Evolutionary conservation across 2,888 invertebrate species (phyloP).

Genomic region (Epinotia ramella): DNA sequence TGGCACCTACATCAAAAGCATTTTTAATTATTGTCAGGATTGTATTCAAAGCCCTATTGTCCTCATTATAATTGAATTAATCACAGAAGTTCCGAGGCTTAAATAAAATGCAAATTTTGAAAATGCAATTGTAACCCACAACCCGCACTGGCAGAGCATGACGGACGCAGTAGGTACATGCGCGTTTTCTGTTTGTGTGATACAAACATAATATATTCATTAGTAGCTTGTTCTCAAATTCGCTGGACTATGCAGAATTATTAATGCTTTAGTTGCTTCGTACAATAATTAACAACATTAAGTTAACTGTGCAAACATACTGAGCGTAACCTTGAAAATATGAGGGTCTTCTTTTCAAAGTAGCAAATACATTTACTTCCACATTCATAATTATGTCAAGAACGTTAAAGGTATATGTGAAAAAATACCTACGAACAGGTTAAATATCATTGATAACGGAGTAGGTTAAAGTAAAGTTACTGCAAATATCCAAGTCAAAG

Average conservation of each 20-base stretch:
- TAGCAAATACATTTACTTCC: neutral
- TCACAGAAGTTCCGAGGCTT: conserved; percentile 66
- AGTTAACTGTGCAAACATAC: conserved; percentile 5
- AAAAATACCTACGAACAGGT: too few species aligned
- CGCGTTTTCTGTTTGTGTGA: conserved; percentile 20
- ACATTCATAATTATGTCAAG: too few species aligned
- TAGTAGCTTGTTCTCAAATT: conserved; percentile 63
- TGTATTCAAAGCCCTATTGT: conserved; percentile 53
- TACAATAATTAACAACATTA: conserved; percentile 17
- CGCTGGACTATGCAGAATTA: conserved; percentile 33
- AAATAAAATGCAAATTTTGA: conserved; percentile 79
- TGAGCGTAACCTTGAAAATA: neutral
- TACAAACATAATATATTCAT: conserved; percentile 70
- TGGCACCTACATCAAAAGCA: conserved; percentile 40
- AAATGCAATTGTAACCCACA: conserved; percentile 75
- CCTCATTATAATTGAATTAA: conserved; percentile 73
- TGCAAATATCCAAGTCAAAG: neutral
- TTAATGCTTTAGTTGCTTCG: conserved; percentile 29
- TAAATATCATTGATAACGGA: too few species aligned
- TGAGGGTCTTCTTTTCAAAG: neutral
- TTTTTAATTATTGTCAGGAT: conserved; percentile 29
- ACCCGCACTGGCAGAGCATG: conserved; percentile 70
- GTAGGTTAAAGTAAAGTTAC: too few species aligned
- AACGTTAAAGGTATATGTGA: too few species aligned
- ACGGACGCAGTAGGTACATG: conserved; percentile 51